phyloP scores from a whole-genome alignment of 1,140 invertebrate species.

The Psilanteris sp. region DNA sequence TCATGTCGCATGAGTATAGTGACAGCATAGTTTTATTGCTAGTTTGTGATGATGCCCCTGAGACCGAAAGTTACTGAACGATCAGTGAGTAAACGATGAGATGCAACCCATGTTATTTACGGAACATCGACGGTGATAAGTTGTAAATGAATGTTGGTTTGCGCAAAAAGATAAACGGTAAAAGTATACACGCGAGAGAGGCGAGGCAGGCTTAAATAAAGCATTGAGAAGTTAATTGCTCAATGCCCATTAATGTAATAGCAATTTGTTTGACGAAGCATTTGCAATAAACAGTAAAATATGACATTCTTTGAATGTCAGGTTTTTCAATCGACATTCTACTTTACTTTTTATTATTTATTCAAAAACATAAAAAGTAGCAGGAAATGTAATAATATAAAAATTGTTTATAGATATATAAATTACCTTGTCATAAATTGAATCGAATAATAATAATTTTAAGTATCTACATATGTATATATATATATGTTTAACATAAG shows the following conservation, averaged over 20 bases:
- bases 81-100: slow-evolving; percentile 59
- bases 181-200: slow-evolving; percentile 26
- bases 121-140: slow-evolving; percentile 39
- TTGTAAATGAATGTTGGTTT: slow-evolving; percentile 47
- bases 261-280: slow-evolving; percentile 31
- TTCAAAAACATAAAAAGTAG: no score
- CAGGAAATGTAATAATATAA: no score
- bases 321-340: no score
- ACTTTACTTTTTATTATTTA: no score
- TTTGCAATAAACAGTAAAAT: slow-evolving; percentile 2
- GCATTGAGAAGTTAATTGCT: slow-evolving; percentile 28
- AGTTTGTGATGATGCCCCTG: slow-evolving; percentile 54
- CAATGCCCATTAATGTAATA: slow-evolving; percentile 10
- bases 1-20: slow-evolving; percentile 19
- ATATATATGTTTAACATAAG: no score
- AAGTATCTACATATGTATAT: no score
- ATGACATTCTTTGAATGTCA: neutral
- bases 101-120: slow-evolving; percentile 51
- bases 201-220: slow-evolving; percentile 2
- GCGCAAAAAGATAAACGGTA: slow-evolving; percentile 10
- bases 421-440: no score
- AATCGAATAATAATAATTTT: no score
- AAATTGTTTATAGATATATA: no score
- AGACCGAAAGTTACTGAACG: slow-evolving; percentile 49
- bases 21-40: slow-evolving; percentile 64